Percentiles rank a stretch among this genome's conserved stretches.
Evolutionary conservation across 2,113 vertebrate species (phyloP).

Genomic region (Equus przewalskii): DNA sequence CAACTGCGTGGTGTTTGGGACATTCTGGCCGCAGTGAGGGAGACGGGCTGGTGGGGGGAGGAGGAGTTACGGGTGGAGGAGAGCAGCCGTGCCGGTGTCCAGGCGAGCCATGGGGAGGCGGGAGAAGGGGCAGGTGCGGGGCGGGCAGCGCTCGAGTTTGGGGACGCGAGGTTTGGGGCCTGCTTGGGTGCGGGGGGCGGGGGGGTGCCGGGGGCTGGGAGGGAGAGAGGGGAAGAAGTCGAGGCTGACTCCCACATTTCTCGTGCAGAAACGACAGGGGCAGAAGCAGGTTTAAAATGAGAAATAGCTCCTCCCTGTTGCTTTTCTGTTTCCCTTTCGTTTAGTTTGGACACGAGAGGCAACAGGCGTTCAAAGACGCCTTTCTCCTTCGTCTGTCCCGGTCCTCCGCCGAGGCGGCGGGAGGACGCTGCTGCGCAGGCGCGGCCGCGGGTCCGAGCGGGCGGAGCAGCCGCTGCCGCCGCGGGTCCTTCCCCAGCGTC

Average conservation of each 20-base stretch:
- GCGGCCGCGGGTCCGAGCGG: neutral
- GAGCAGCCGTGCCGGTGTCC: accelerated
- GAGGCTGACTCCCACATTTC: neutral
- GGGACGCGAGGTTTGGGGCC: neutral
- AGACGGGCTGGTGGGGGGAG: neutral
- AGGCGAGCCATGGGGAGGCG: accelerated
- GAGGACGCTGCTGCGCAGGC: neutral
- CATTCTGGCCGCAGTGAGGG: neutral
- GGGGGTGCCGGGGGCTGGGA: too few species aligned
- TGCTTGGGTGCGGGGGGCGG: neutral
- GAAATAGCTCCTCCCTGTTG: conserved; percentile 37
- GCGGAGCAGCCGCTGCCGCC: too few species aligned
- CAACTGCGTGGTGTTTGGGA: neutral
- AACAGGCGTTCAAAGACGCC: conserved; percentile 63
- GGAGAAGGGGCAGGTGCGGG: neutral
- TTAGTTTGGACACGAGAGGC: conserved; percentile 70
- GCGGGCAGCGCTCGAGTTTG: accelerated
- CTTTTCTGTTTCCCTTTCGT: conserved; percentile 72
- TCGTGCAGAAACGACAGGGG: neutral
- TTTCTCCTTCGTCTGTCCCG: conserved; percentile 52
- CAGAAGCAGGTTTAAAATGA: neutral
- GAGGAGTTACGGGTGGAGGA: neutral
- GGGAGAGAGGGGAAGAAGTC: neutral
- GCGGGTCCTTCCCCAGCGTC: too few species aligned
- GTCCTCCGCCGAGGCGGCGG: conserved; percentile 36